Conservation (phyloP, 2,888 invertebrate species). For the Hanleya hanleyi region DNA sequence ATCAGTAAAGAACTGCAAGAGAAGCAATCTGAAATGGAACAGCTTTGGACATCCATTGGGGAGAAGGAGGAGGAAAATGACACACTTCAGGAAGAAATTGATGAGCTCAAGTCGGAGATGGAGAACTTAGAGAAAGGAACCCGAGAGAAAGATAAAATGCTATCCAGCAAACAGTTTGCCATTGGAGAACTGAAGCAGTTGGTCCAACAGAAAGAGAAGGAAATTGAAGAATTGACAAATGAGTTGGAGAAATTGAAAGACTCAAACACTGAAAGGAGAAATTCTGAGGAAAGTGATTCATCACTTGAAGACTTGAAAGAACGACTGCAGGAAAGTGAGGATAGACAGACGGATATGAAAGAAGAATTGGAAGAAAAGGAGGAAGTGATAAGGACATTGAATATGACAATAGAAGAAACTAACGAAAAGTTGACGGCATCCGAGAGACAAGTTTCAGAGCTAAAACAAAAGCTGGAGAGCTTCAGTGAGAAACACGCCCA, state of each 20-base stretch:
- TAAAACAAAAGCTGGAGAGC: background rate
- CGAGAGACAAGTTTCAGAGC: too few relatives aligned
- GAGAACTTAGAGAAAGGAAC: conserved; percentile 36
- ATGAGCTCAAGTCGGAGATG: conserved; percentile 23
- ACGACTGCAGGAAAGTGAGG: too few relatives aligned
- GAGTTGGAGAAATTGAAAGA: too few relatives aligned
- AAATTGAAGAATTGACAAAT: conserved; percentile 10
- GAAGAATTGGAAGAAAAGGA: too few relatives aligned
- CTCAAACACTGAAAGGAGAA: too few relatives aligned
- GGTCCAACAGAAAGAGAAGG: conserved; percentile 15
- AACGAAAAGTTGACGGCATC: too few relatives aligned
- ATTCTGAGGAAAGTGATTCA: too few relatives aligned
- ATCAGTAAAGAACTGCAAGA: conserved; percentile 33
- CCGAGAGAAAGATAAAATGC: conserved; percentile 22
- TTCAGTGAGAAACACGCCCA: too few relatives aligned
- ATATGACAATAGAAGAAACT: too few relatives aligned
- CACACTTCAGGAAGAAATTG: conserved; percentile 7
- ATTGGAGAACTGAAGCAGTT: conserved; percentile 34
- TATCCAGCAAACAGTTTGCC: background rate
- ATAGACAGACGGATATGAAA: too few relatives aligned
- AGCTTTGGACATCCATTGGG: conserved; percentile 16
- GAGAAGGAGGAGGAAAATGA: conserved; percentile 1
- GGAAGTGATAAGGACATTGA: too few relatives aligned
- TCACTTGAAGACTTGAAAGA: too few relatives aligned
- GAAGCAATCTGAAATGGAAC: conserved; percentile 31